Evolutionary conservation across 2,888 invertebrate species (phyloP), one percentile per base, ranked within the genome.

Genomic region (Hydropsyche betteni): DNA sequence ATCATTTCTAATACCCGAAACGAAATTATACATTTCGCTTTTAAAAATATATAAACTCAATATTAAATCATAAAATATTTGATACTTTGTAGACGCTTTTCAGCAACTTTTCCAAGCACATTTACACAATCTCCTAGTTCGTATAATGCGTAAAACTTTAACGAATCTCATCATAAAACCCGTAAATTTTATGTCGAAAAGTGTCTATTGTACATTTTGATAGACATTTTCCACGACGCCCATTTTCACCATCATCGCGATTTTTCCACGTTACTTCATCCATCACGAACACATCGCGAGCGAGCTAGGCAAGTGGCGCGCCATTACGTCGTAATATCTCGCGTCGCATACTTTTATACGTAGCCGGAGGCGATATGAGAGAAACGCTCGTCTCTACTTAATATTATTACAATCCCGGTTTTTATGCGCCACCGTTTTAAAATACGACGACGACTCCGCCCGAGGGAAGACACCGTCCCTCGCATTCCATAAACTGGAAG

Each of bases 351-450:
- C 44, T 44, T 44, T 44, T 44, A 6, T 44, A 44, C 44, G 44
- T 8, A 58, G 72, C 72, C 72, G 14, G 58, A 58, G 55, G 68
- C 74, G 64, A 58, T 76, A 74, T 74, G 79, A 75, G 74, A 79
- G 10, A 77, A 77, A 73, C 77, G 68, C 69, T 70, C 52, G 71
- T 79, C 75, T 79, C 78, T 79, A 75, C 77, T 79, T 79, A 76
- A 79, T 79, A 79, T 76, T 77, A 76, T 77, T 79, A 79, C 79
- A 74, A 79, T 79, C 77, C 75, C 58, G 76, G 7, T 79, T 79
- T 79, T 79, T 79, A 79, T 79, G 76, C 70, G 77, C 77, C 51
- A 75, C 74, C 79, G 79, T 77, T 79, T 79, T 79, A 79, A 79
- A 79, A 79, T 79, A 79, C 79, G 75, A 76, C 79, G 75, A 76